Evolutionary conservation across 1,140 invertebrate species (phyloP), one percentile per base, ranked within the genome.

Genomic region (Saxidomus purpurata): DNA sequence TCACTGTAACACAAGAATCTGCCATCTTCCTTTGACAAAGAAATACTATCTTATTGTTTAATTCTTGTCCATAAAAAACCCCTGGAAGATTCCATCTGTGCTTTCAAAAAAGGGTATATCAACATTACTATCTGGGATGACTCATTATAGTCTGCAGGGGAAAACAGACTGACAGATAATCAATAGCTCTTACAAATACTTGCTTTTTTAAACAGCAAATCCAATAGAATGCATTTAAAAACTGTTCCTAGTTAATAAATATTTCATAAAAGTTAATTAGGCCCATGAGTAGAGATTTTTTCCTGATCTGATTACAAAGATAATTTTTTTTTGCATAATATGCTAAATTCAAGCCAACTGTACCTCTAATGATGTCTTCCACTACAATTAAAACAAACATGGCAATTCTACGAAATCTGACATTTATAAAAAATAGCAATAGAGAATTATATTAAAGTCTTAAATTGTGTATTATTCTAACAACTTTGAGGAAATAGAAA

Each of bases 111-210:
- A n/a, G 76, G 71, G 71, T 49, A 15, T 25, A 76, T 43, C n/a
- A 76, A 28, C 40, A 11, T 76, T 76, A 40, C 25, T 55, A 31
- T 79, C 43, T 36, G 34, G 76, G 31, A 36, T 79, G 76, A 79
- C 76, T 79, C 76, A 79, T 79, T 79, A 17, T 47, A 19, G 28
- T 79, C 76, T 79, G 71, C 71, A 79, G 47, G 76, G 76, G n/a
- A 79, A 55, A 36, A n/a, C 71, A 76, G 71, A 28, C 25, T 49
- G 40, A 17, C 69, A 22, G 40, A 34, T 19, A 77, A 79, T 79
- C 76, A 79, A 79, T 79, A 79, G 22, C 47, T 31, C 15, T 31
- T 55, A 38, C 25, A 79, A 31, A 47, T 34, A 36, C 34, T 55
- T 55, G 47, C 76, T 19, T 79, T 79, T 79, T 79, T 52, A 25